Evolutionary conservation across 2,113 vertebrate species (phyloP).

Genomic region (Progne subis): DNA sequence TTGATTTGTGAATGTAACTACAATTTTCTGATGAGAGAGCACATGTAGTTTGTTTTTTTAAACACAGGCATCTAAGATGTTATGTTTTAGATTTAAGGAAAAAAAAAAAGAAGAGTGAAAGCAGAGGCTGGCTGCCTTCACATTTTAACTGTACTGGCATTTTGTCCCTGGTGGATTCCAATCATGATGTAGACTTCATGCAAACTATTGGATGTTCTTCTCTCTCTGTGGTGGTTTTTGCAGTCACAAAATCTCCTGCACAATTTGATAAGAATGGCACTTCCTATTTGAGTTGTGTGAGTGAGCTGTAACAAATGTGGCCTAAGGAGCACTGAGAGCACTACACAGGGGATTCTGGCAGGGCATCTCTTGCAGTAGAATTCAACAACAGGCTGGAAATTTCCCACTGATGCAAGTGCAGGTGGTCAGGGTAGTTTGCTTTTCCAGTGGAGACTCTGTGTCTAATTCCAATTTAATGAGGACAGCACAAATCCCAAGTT

Average conservation of each 20-base stretch:
- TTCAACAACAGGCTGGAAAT: not conserved
- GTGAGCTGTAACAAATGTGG: constrained; percentile 4
- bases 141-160: not conserved
- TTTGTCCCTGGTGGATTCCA: constrained; percentile 30
- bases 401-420: not conserved
- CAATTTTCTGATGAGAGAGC: constrained; percentile 10
- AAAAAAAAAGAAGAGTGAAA: not conserved
- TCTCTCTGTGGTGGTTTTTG: not conserved
- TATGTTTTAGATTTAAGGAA: not conserved
- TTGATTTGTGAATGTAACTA: constrained; percentile 39
- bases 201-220: constrained; percentile 9
- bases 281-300: constrained; percentile 27
- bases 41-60: not conserved
- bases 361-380: not conserved
- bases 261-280: constrained; percentile 1
- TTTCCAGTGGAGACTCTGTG: not conserved
- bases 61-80: not conserved
- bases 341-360: not conserved
- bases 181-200: not conserved
- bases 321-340: not conserved
- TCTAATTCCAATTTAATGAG: not conserved
- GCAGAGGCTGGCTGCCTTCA: not conserved
- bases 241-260: constrained; percentile 15
- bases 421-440: not conserved
- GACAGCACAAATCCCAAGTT: not conserved